These are phyloP conservation scores for Colius striatus DNA, from an alignment of 2,113 vertebrate genomes.

Conservation along the genomic window DNA sequence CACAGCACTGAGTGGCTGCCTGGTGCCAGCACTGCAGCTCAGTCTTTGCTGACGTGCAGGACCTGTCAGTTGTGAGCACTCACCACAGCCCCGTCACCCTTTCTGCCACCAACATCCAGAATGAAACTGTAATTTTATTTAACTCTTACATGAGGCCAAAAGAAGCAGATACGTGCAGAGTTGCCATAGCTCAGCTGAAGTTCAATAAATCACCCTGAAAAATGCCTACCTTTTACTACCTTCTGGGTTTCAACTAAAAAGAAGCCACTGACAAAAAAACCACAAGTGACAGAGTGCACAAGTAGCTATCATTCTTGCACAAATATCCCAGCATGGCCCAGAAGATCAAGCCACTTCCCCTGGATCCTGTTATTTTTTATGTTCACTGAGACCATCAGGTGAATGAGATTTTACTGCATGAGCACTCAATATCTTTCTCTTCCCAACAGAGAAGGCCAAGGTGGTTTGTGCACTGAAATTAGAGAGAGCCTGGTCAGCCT, in stretches of 20 bases:
- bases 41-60: not conserved
- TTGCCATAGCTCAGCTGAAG: not conserved
- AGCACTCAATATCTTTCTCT: not conserved
- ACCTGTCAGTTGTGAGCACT: not conserved
- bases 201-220: not conserved
- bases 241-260: not conserved
- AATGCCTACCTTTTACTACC: no score
- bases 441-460: not conserved
- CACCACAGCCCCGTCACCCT: not conserved
- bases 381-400: not conserved
- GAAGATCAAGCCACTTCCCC: not conserved
- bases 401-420: not conserved
- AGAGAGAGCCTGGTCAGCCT: not conserved
- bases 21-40: rapidly evolving
- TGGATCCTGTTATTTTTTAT: not conserved
- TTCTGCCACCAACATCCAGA: not conserved
- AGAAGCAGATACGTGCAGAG: not conserved
- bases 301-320: not conserved
- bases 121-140: not conserved
- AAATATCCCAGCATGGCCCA: not conserved
- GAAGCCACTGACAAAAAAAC: not conserved
- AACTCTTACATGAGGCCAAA: not conserved
- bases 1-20: not conserved
- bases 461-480: not conserved
- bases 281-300: not conserved